Conservation (phyloP, 23 tunicate species). For the Clavelina lepadiformis region DNA sequence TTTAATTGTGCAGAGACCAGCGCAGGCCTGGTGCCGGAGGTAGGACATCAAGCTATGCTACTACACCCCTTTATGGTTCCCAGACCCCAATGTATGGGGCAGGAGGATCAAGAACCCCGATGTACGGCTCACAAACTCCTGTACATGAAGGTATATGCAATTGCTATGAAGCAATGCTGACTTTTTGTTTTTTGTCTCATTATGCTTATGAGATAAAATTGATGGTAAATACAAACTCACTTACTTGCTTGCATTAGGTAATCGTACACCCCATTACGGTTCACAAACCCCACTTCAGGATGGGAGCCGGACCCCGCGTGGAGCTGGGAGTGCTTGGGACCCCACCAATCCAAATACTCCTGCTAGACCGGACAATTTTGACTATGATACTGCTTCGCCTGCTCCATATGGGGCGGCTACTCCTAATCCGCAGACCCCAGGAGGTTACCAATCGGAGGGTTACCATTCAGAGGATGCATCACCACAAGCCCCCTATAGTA, state of each 20-base stretch:
- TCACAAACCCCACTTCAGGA: constrained; percentile 94
- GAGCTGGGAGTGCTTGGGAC: constrained; percentile 95
- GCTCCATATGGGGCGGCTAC: constrained; percentile 79
- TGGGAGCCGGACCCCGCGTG: constrained; percentile 93
- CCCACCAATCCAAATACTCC: constrained; percentile 91
- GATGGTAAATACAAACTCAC: too few relatives aligned
- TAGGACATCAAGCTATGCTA: constrained; percentile 28
- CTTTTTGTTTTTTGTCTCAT: not conserved
- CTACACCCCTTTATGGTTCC: constrained; percentile 86
- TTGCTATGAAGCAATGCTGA: not conserved
- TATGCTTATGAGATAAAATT: not conserved
- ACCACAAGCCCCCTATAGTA: constrained; percentile 60
- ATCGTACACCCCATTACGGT: constrained; percentile 96
- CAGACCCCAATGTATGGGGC: constrained; percentile 93
- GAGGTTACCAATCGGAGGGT: constrained; percentile 50
- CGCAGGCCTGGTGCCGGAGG: constrained; percentile 67
- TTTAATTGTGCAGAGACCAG: constrained; percentile 33
- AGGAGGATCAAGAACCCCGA: constrained; percentile 81
- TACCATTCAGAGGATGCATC: constrained; percentile 60
- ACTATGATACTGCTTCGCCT: constrained; percentile 81
- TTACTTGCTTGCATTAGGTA: constrained; percentile 34
- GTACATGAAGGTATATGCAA: constrained; percentile 72
- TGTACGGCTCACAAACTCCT: constrained; percentile 98
- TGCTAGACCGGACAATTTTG: constrained; percentile 64
- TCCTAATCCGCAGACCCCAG: constrained; percentile 92